These are phyloP conservation scores for Leucophenga varia DNA, from an alignment of 1,140 invertebrate species.

Conservation along the genomic window DNA sequence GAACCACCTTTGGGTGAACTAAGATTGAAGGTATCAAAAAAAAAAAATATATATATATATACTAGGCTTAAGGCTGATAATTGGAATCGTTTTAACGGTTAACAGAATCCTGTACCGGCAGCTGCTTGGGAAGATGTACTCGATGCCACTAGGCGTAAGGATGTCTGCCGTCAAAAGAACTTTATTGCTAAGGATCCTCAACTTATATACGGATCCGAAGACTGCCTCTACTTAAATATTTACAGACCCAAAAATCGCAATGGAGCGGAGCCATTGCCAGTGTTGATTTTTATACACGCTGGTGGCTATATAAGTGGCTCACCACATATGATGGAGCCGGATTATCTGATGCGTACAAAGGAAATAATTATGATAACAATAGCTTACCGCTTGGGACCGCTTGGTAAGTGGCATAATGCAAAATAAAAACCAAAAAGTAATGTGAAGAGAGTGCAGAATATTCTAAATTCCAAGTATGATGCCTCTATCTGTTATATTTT, in stretches of 20 bases:
- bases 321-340: conserved; percentile 42
- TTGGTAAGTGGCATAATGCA: conserved; percentile 30
- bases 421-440: neutral
- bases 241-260: conserved; percentile 57
- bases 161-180: conserved; percentile 36
- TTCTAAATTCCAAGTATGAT: neutral
- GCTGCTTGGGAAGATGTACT: conserved; percentile 23
- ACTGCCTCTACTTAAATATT: conserved; percentile 66
- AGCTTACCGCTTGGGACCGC: conserved; percentile 61
- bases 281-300: conserved; percentile 65
- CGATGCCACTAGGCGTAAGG: conserved; percentile 20
- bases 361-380: conserved; percentile 61
- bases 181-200: conserved; percentile 6
- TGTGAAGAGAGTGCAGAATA: neutral
- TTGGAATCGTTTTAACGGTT: neutral
- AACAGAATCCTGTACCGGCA: conserved; percentile 35
- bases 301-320: conserved; percentile 60
- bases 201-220: conserved; percentile 55
- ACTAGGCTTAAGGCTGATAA: neutral
- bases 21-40: conserved; percentile 27
- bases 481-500: neutral
- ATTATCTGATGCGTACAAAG: conserved; percentile 56
- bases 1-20: conserved; percentile 37
- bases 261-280: conserved; percentile 49
- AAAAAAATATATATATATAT: too few species aligned